Evolutionary conservation across 2,113 vertebrate species (phyloP).

Genomic region (Opisthocomus hoazin): DNA sequence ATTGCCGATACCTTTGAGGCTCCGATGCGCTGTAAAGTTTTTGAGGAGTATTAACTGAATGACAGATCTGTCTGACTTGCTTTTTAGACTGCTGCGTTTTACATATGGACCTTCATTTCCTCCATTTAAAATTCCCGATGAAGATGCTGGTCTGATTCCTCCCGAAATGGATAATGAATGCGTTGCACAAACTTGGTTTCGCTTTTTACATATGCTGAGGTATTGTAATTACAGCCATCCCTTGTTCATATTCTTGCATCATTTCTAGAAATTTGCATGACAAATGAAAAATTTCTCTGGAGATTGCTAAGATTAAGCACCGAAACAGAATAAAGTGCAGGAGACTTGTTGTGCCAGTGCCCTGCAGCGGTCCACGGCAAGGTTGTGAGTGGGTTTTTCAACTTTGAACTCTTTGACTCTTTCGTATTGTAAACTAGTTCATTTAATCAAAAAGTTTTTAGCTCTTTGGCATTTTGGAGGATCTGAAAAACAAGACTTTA

Average conservation of each 20-base stretch:
- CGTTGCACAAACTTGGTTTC: slow-evolving; percentile 94
- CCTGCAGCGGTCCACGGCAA: background rate
- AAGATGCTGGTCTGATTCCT: slow-evolving; percentile 90
- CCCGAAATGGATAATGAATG: slow-evolving; percentile 95
- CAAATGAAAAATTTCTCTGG: background rate
- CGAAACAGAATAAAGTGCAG: background rate
- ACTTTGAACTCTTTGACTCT: background rate
- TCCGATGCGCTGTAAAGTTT: background rate
- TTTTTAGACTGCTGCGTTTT: slow-evolving; percentile 84
- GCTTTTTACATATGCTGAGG: slow-evolving; percentile 97
- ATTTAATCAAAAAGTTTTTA: background rate
- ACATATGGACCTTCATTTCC: slow-evolving; percentile 93
- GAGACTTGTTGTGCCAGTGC: background rate
- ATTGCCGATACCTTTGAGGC: background rate
- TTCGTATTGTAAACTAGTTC: background rate
- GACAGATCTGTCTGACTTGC: background rate
- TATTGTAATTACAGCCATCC: slow-evolving; percentile 37
- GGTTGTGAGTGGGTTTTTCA: background rate
- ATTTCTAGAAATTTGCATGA: background rate
- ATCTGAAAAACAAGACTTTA: background rate
- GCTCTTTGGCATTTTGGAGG: background rate
- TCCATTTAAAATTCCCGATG: slow-evolving; percentile 91
- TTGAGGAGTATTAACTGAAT: background rate
- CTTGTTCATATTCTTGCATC: background rate
- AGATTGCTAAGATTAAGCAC: background rate